Base-by-base conservation (phyloP, 2,113 vertebrate genomes). In the Oryzias javanicus region DNA sequence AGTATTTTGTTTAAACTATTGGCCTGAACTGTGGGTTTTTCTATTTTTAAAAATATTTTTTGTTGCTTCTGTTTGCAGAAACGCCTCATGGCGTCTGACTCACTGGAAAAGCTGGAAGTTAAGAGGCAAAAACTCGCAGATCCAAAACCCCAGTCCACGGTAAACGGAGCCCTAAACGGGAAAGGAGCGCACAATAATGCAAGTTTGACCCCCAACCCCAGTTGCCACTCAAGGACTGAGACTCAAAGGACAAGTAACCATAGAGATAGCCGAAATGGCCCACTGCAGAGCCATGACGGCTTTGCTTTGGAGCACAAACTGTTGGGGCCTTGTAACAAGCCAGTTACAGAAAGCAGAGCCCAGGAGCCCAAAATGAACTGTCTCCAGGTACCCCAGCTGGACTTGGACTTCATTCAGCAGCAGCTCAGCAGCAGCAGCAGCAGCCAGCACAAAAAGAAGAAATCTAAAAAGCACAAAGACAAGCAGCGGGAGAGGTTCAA, bases 381-480 rank as follows among this genome's bases (percentile, higher is more conserved):
- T 60, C 53, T 49, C 2, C 71, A 62, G 42, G 56, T 56, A 1
- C 50, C 64, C 1, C 72, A 67, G 56, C 18, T 15, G 1, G 55
- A 80, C 74, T 59, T 74, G 29, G 62, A 72, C 64, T 70, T 76
- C 51, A 5, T 62, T 48, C 81, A 80, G 12, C 72, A 80, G 65
- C 82, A 78, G 58, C 69, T 78, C 24, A 2, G 63, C 50, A 87
- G 35, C 35, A 35, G 35, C 35, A 35, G 8, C 35, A 35, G 51
- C 68, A 72, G 61, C 73, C 88, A 89, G 64, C 87, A 87, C 81
- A 87, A 54, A 60, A 92, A 86, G 82, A 91, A 90, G 71, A 92
- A 90, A 61, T 86, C 88, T 4, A 91, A 91, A 78, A 91, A 91
- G 79, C 90, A 92, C 70, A 93, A 91, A 81, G 90, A 90, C 53